Evolutionary conservation across 2,888 invertebrate genomes (phyloP).

Genomic region (Drosophila paracracens): DNA sequence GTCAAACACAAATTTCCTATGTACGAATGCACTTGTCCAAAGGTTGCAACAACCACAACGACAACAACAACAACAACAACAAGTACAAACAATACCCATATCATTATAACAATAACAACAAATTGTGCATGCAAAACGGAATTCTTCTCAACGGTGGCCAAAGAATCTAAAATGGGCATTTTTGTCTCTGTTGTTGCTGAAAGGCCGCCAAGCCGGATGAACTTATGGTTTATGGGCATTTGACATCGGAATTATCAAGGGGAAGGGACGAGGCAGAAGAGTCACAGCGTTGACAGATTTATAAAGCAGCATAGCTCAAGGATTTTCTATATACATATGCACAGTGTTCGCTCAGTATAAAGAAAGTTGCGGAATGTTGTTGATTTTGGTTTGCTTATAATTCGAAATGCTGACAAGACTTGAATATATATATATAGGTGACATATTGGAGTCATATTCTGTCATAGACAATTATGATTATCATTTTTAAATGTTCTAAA

Average conservation of each 20-base stretch:
- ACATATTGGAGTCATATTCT: not conserved
- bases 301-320: not conserved
- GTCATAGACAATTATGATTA: not conserved
- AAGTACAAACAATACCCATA: conserved; percentile 31
- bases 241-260: conserved; percentile 45
- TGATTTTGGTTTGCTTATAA: not conserved
- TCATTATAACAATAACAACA: conserved; percentile 32
- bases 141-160: conserved; percentile 17
- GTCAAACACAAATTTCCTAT: conserved; percentile 72
- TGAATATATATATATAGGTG: not conserved
- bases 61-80: not conserved
- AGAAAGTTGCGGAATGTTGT: not conserved
- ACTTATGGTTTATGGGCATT: conserved; percentile 47
- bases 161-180: conserved; percentile 35
- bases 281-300: conserved; percentile 10
- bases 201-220: conserved; percentile 53
- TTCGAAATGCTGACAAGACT: not conserved
- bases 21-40: conserved; percentile 76
- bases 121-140: conserved; percentile 71
- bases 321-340: not conserved
- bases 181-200: conserved; percentile 22
- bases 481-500: not conserved
- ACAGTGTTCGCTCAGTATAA: not conserved
- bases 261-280: not conserved
- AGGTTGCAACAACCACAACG: conserved; percentile 47